Percentiles rank a stretch among this genome's conserved stretches.
Evolutionary conservation across 2,113 vertebrate species (phyloP).

Genomic region (Pundamilia nyererei): DNA sequence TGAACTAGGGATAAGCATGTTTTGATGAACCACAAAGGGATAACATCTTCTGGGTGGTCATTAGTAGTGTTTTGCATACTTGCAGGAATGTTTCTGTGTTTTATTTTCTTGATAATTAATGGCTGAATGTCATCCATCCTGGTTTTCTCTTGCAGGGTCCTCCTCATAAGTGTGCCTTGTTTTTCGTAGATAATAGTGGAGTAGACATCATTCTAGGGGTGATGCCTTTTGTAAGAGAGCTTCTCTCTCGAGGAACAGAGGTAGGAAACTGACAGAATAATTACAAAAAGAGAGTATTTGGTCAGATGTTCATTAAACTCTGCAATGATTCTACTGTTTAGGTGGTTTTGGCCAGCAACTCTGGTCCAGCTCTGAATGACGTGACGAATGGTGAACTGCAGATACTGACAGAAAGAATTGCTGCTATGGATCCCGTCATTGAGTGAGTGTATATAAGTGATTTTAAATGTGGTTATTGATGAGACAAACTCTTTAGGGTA

Average conservation of each 20-base stretch:
- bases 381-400: slow-evolving; percentile 90
- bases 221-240: slow-evolving; percentile 98
- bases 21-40: not conserved
- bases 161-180: slow-evolving; percentile 99
- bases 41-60: not conserved
- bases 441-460: slow-evolving; percentile 63
- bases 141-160: slow-evolving; percentile 92
- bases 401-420: slow-evolving; percentile 85
- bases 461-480: not conserved
- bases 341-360: slow-evolving; percentile 97
- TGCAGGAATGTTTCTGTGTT: not conserved
- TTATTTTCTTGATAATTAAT: not conserved
- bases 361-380: slow-evolving; percentile 90
- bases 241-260: slow-evolving; percentile 94
- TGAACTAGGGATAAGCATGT: not conserved
- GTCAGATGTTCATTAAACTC: not conserved
- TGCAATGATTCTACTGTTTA: slow-evolving; percentile 3
- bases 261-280: slow-evolving; percentile 52
- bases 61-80: not conserved
- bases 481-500: not conserved
- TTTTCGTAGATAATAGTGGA: slow-evolving; percentile 99
- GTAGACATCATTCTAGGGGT: slow-evolving; percentile 98
- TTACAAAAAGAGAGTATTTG: not conserved
- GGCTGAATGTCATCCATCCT: slow-evolving; percentile 65
- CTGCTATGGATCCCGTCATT: slow-evolving; percentile 85